Evolutionary conservation across 2,888 invertebrate genomes (phyloP).

Genomic region (Orthonevra nobilis): DNA sequence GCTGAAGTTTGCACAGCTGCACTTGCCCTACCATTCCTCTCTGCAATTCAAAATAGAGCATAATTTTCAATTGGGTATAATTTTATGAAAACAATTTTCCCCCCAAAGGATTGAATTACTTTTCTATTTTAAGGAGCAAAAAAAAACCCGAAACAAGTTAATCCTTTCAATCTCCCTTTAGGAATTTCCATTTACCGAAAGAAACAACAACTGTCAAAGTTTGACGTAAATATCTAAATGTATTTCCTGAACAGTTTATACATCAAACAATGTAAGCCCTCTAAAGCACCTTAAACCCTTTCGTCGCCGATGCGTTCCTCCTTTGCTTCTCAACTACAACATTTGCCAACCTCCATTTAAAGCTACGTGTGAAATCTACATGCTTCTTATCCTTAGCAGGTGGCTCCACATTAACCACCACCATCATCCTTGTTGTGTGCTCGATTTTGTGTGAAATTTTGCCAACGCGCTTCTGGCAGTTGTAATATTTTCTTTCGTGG

Average conservation of each 20-base stretch:
- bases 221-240: constrained; percentile 23
- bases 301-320: neutral
- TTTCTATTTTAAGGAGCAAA: too few species aligned
- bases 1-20: too few species aligned
- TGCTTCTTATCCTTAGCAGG: constrained; percentile 10
- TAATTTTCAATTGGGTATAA: too few species aligned
- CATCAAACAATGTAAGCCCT: neutral
- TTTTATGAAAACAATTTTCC: too few species aligned
- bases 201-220: constrained; percentile 28
- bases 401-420: constrained; percentile 4
- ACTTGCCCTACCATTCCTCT: too few species aligned
- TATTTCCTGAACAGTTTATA: constrained; percentile 26
- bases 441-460: constrained; percentile 52
- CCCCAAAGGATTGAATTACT: too few species aligned
- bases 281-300: constrained; percentile 7
- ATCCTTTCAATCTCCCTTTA: neutral
- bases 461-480: constrained; percentile 21
- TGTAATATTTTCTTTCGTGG: constrained; percentile 34
- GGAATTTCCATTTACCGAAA: constrained; percentile 7
- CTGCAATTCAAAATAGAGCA: too few species aligned
- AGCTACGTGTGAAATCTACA: constrained; percentile 12
- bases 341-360: neutral
- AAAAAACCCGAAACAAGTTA: too few species aligned
- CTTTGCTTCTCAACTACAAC: neutral
- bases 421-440: neutral